These are phyloP conservation scores for Pteronura brasiliensis DNA, from an alignment of 2,113 vertebrate species.

Conservation along the genomic window DNA sequence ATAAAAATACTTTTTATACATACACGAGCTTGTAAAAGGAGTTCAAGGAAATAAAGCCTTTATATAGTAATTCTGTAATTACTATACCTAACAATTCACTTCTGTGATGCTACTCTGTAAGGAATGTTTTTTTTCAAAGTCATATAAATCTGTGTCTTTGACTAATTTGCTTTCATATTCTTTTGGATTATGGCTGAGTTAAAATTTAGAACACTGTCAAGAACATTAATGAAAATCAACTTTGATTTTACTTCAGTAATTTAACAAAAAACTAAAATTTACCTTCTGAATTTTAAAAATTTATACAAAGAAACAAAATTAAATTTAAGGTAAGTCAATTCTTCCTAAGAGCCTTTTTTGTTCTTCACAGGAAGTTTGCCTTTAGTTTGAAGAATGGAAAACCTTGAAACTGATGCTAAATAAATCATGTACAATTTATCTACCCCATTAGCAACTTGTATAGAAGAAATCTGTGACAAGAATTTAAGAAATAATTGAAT, in stretches of 20 bases:
- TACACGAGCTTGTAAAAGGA: too few species aligned
- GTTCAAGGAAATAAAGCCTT: too few species aligned
- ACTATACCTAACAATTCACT: not conserved
- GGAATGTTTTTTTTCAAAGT: not conserved
- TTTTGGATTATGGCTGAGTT: not conserved
- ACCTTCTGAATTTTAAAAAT: not conserved
- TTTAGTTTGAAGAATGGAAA: not conserved
- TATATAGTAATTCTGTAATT: not conserved
- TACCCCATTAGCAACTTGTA: not conserved
- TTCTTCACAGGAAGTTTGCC: not conserved
- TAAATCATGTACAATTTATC: accelerated
- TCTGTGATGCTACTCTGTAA: not conserved
- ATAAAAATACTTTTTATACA: not conserved
- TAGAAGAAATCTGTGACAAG: not conserved
- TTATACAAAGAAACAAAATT: not conserved
- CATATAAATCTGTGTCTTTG: not conserved
- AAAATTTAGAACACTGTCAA: not conserved
- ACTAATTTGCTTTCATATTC: not conserved
- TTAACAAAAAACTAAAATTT: not conserved
- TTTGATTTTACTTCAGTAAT: not conserved
- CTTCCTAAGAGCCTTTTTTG: not conserved
- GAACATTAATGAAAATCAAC: not conserved
- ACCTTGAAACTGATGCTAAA: not conserved
- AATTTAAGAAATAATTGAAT: not conserved
- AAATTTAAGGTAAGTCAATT: not conserved